Percentiles rank a stretch among this genome's conserved stretches.
These are phyloP conservation scores for Neogobius melanostomus DNA, from an alignment of 2,113 vertebrate species.

Conservation along the genomic window DNA sequence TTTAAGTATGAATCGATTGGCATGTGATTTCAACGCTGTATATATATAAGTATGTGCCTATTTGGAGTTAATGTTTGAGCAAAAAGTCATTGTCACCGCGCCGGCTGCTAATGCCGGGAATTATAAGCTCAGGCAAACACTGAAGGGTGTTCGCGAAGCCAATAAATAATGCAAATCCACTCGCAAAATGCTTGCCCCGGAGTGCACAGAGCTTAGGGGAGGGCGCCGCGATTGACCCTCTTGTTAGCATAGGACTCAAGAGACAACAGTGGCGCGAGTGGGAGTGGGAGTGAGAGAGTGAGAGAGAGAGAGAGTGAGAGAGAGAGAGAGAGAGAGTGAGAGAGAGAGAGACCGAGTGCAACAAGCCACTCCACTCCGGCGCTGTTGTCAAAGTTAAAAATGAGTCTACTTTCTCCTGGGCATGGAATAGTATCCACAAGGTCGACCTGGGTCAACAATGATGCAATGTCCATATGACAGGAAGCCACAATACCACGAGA, in stretches of 20 bases:
- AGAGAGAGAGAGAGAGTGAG: too few relatives aligned
- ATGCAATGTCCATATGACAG: too few relatives aligned
- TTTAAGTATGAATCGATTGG: too few relatives aligned
- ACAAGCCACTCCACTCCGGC: not conserved
- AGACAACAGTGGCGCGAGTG: conserved; percentile 13
- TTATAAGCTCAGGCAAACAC: conserved; percentile 61
- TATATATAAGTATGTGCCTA: conserved; percentile 6
- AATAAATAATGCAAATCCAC: conserved; percentile 69
- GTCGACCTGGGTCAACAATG: not conserved
- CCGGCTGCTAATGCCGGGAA: conserved; percentile 53
- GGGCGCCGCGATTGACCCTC: conserved; percentile 47
- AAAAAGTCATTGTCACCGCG: conserved; percentile 36
- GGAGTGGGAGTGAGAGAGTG: too few relatives aligned
- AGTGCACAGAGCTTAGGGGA: conserved; percentile 52
- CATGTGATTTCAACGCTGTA: not conserved
- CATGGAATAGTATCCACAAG: not conserved
- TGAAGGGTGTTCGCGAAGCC: conserved; percentile 50
- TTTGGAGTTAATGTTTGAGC: conserved; percentile 22
- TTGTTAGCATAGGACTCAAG: conserved; percentile 34
- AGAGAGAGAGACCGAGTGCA: not conserved
- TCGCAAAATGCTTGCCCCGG: conserved; percentile 49
- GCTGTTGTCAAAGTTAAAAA: not conserved
- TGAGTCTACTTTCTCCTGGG: not conserved
- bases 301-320: too few relatives aligned
- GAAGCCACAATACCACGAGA: too few relatives aligned